phyloP scores from a whole-genome alignment of 2,113 vertebrate genomes.

The Misgurnus mizolepis region DNA sequence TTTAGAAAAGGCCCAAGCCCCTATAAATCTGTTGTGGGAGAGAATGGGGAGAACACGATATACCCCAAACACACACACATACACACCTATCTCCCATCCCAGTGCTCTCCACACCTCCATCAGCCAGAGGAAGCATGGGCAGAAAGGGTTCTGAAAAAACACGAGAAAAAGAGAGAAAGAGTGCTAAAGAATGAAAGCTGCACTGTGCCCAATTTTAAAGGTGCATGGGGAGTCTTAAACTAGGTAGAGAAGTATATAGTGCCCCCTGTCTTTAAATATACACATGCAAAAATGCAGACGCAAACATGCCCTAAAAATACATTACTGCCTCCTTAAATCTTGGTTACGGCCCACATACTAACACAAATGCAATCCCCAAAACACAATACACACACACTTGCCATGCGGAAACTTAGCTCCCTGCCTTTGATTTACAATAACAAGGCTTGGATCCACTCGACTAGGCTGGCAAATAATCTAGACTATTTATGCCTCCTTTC shows the following conservation, averaged over 20 bases:
- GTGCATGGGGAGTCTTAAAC: constrained; percentile 32
- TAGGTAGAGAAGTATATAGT: constrained; percentile 38
- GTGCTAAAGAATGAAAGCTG: neutral
- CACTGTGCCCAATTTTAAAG: constrained; percentile 21
- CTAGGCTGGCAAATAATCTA: constrained; percentile 67
- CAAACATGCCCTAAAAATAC: constrained; percentile 56
- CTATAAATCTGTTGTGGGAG: constrained; percentile 80
- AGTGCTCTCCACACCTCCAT: constrained; percentile 60
- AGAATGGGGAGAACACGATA: constrained; percentile 75
- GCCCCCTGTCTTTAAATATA: constrained; percentile 43
- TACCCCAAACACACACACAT: constrained; percentile 56
- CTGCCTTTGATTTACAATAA: constrained; percentile 69
- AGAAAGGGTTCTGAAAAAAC: constrained; percentile 60
- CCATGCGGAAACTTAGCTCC: constrained; percentile 36
- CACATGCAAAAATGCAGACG: constrained; percentile 32
- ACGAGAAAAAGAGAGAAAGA: neutral
- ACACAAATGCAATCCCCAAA: constrained; percentile 28
- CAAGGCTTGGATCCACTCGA: constrained; percentile 66
- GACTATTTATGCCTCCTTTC: constrained; percentile 73
- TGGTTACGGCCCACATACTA: constrained; percentile 50
- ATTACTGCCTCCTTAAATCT: constrained; percentile 6
- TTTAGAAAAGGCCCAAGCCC: constrained; percentile 80
- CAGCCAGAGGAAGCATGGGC: constrained; percentile 66
- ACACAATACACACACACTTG: constrained; percentile 53
- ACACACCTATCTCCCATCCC: constrained; percentile 53